Evolutionary conservation across 2,888 invertebrate species (phyloP).

Genomic region (Drosophila stalkeri): DNA sequence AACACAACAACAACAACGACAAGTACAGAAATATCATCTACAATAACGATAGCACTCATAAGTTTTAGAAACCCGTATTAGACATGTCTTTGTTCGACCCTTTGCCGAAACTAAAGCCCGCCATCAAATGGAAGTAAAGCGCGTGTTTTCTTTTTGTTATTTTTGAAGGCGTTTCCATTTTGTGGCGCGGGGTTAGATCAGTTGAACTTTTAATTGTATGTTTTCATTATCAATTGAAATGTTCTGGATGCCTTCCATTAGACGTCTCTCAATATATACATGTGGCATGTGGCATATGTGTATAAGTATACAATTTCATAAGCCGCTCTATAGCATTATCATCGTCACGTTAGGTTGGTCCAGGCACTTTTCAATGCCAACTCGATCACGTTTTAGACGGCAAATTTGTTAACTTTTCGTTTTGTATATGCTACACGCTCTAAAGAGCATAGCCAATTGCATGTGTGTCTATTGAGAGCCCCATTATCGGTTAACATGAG

Average conservation of each 20-base stretch:
- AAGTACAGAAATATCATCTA: not conserved
- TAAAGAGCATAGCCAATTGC: conserved; percentile 72
- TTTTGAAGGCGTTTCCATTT: conserved; percentile 62
- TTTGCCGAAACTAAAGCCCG: conserved; percentile 17
- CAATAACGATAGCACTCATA: not conserved
- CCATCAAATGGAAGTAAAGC: conserved; percentile 29
- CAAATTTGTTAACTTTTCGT: conserved; percentile 68
- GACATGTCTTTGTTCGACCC: conserved; percentile 12
- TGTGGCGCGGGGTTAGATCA: conserved; percentile 57
- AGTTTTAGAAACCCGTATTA: conserved; percentile 11
- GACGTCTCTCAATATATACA: not conserved
- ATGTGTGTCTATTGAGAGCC: conserved; percentile 24
- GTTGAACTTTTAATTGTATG: conserved; percentile 75
- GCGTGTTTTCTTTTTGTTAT: conserved; percentile 32
- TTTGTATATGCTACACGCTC: conserved; percentile 53
- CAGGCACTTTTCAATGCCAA: conserved; percentile 70
- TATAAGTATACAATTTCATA: conserved; percentile 31
- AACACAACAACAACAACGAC: not conserved
- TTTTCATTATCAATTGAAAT: conserved; percentile 77
- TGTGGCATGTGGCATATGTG: not conserved
- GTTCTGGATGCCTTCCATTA: conserved; percentile 37
- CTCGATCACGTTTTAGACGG: conserved; percentile 68
- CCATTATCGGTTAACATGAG: conserved; percentile 55
- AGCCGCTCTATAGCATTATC: conserved; percentile 33
- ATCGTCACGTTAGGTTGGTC: conserved; percentile 37